Conservation (phyloP, 2,888 invertebrate species). For the Agrochola litura region DNA sequence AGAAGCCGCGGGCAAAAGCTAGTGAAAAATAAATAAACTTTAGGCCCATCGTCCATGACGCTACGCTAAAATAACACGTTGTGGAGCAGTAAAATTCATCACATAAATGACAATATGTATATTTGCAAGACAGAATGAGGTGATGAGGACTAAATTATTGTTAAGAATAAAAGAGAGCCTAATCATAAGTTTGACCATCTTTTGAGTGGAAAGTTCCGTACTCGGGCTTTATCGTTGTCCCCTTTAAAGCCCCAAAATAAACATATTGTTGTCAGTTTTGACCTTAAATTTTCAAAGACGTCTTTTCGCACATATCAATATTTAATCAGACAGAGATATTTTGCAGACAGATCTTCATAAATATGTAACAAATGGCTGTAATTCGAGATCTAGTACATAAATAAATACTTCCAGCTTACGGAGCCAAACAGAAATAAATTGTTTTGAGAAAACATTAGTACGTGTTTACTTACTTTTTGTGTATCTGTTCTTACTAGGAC, state of each 20-base stretch:
- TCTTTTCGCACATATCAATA: background rate
- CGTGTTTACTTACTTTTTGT: conserved; percentile 24
- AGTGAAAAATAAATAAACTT: background rate
- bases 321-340: conserved; percentile 19
- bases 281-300: background rate
- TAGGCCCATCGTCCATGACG: background rate
- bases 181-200: background rate
- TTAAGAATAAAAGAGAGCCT: background rate
- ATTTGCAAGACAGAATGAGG: background rate
- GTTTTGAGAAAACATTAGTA: conserved; percentile 15
- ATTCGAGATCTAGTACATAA: conserved; percentile 34
- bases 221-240: background rate
- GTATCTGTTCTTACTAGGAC: conserved; percentile 19
- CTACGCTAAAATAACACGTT: background rate
- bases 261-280: background rate
- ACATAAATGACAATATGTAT: background rate
- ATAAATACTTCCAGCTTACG: conserved; percentile 29
- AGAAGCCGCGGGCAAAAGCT: too few relatives aligned
- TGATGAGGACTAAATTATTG: background rate
- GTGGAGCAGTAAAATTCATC: background rate
- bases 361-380: conserved; percentile 31
- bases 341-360: conserved; percentile 15
- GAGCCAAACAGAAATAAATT: conserved; percentile 26
- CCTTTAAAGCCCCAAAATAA: conserved; percentile 9
- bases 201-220: background rate